Percentiles rank a stretch among this genome's conserved stretches.
Conservation (phyloP, 2,888 invertebrate genomes). For the Crocallis elinguaria region DNA sequence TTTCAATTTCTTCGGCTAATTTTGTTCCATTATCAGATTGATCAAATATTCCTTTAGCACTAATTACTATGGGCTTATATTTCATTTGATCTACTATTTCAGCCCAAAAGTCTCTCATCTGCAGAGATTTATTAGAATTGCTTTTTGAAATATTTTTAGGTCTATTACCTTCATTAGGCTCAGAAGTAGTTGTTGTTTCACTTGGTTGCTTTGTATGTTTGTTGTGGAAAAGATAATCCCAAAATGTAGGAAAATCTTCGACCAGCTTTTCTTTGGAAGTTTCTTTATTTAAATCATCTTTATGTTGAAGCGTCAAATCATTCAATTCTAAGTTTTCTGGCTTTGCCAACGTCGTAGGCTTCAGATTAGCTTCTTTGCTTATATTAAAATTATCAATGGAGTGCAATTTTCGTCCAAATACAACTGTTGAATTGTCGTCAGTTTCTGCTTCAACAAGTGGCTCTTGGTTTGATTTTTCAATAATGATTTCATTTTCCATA, state of each 20-base stretch:
- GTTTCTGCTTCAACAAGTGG: constrained; percentile 62
- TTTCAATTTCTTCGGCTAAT: constrained; percentile 11
- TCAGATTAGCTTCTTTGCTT: neutral
- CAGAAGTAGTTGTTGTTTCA: constrained; percentile 21
- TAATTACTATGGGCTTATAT: constrained; percentile 46
- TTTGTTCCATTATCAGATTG: constrained; percentile 17
- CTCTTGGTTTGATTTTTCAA: constrained; percentile 43
- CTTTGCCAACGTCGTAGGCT: neutral
- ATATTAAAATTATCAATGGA: constrained; percentile 7
- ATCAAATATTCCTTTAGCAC: constrained; percentile 45
- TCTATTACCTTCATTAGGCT: constrained; percentile 6
- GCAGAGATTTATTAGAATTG: constrained; percentile 6
- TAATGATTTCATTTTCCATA: constrained; percentile 52
- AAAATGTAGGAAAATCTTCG: constrained; percentile 43
- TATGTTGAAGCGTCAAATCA: neutral
- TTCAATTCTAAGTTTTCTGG: neutral
- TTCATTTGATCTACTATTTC: constrained; percentile 23
- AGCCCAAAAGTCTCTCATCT: constrained; percentile 20
- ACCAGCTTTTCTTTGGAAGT: neutral
- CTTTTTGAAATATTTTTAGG: constrained; percentile 20
- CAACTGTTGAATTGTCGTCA: constrained; percentile 27
- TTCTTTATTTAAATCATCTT: constrained; percentile 1
- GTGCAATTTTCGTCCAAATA: constrained; percentile 18
- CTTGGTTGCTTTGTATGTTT: constrained; percentile 34
- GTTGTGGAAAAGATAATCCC: constrained; percentile 59